Evolutionary conservation across 2,113 vertebrate genomes (phyloP).

Genomic region (Varanus komodoensis): DNA sequence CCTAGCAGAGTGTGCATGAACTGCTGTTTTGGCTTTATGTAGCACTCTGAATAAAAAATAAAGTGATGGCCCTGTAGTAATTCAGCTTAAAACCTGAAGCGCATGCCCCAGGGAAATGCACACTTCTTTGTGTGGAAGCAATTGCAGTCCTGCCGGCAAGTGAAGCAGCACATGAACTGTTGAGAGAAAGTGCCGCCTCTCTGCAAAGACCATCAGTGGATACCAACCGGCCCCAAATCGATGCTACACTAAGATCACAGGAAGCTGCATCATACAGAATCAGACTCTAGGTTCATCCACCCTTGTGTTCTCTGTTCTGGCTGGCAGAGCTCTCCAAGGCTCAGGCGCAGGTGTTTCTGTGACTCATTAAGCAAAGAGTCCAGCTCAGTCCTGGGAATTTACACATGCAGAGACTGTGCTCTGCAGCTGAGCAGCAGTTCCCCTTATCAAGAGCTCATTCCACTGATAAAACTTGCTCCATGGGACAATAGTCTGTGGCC

Average conservation of each 20-base stretch:
- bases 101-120: neutral
- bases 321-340: neutral
- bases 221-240: too few relatives aligned
- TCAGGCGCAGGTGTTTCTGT: neutral
- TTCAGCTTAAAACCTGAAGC: neutral
- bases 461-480: neutral
- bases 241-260: neutral
- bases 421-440: neutral
- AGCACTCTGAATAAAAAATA: neutral
- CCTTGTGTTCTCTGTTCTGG: neutral
- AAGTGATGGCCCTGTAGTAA: neutral
- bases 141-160: neutral
- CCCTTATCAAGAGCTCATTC: neutral
- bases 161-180: neutral
- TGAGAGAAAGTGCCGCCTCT: too few relatives aligned
- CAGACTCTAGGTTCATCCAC: neutral
- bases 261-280: neutral
- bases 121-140: neutral
- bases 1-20: too few relatives aligned
- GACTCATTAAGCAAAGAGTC: neutral
- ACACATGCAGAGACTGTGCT: too few relatives aligned
- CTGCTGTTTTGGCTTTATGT: too few relatives aligned
- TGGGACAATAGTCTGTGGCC: too few relatives aligned
- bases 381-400: neutral
- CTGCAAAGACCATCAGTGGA: too few relatives aligned